Evolutionary conservation across 2,888 invertebrate species (phyloP), one percentile per base, ranked within the genome.

Genomic region (Carterocephalus palaemon): DNA sequence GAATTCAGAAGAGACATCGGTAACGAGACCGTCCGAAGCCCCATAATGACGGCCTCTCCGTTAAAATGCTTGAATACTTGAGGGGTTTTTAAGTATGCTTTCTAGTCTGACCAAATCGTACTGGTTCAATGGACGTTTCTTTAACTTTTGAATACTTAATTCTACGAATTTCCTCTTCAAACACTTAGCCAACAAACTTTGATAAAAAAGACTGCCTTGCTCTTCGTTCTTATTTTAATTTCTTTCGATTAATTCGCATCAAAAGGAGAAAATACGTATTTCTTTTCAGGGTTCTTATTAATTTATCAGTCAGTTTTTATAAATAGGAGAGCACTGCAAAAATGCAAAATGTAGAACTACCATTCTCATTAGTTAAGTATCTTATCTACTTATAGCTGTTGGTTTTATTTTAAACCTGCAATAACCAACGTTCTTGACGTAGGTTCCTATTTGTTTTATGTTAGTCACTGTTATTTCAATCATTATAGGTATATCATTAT

Each of bases 81-180:
- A 34, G 26, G 34, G 15, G 12, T 26, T 29, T 32, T 20, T 9
- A n/a, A 34, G 42, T 13, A 34, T 34, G 12, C 41, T 34, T 20
- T 34, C 20, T 15, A 42, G 15, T 26, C 34, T 26, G 34, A 34
- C 34, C 34, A 33, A 42, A 34, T 42, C 28, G 15, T 34, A 34
- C 26, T 34, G 33, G 10, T 34, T 42, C 42, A 34, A 28, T 28
- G 9, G 19, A 26, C 33, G 20, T 42, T 34, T 42, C 42, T 42
- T 33, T 42, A 34, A 42, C 34, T 28, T 42, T 34, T 33, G 42
- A 42, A 42, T 42, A 42, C 42, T 34, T 42, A 34, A 42, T 42
- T 33, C 26, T 17, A 28, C 20, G 26, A 42, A 42, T 42, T 42
- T 42, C 19, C 24, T 41, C 24, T 26, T 26, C 42, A 42, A 42